phyloP scores from a whole-genome alignment of 1,140 invertebrate species.

The Neodiprion pinetum region DNA sequence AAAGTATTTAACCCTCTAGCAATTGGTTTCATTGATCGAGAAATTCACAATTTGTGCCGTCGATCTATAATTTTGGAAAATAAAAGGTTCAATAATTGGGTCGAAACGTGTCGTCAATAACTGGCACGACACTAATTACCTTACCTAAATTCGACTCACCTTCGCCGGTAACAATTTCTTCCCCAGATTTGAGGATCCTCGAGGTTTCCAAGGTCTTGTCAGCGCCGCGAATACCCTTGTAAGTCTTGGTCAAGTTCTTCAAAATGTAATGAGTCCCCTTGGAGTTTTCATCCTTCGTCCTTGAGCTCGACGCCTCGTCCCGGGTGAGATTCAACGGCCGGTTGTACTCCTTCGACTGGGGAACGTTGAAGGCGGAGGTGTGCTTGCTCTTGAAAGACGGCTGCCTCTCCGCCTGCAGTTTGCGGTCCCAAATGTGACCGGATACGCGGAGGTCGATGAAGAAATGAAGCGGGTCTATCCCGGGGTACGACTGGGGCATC shows the following conservation, averaged over 20 bases:
- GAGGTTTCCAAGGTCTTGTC: background rate
- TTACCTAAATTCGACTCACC: background rate
- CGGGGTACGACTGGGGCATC: conserved; percentile 69
- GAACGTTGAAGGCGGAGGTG: conserved; percentile 61
- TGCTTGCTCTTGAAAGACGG: conserved; percentile 55
- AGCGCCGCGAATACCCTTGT: background rate
- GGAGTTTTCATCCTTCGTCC: conserved; percentile 38
- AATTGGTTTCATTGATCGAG: too few species aligned
- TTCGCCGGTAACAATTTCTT: background rate
- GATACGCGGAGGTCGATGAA: conserved; percentile 83
- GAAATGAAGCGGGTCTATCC: conserved; percentile 80
- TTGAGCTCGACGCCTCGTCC: conserved; percentile 42
- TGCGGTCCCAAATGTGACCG: conserved; percentile 80
- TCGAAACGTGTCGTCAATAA: too few species aligned
- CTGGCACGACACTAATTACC: too few species aligned
- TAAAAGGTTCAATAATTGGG: too few species aligned
- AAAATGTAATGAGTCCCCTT: conserved; percentile 59
- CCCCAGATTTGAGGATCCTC: background rate
- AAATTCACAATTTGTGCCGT: too few species aligned
- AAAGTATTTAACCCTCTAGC: too few species aligned
- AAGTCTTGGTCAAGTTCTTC: conserved; percentile 50
- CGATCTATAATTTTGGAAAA: too few species aligned
- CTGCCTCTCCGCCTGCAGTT: conserved; percentile 53
- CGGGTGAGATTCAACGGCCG: conserved; percentile 50
- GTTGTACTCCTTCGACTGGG: conserved; percentile 55